Conservation (phyloP, 2,797 vertebrate genomes). For the Emys orbicularis region DNA sequence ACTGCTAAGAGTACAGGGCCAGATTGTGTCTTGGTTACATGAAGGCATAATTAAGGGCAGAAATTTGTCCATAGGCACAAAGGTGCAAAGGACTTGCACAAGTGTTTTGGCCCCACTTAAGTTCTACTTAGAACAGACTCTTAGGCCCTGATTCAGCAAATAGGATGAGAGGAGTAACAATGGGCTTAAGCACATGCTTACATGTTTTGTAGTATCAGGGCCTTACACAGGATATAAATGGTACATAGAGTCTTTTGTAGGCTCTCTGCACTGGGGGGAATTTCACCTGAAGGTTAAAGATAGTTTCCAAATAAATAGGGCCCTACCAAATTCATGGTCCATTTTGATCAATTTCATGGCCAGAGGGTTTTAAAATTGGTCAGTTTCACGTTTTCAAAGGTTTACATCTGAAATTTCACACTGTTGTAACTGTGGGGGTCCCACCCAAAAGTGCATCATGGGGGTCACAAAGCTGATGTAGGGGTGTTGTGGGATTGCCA, state of each 20-base stretch:
- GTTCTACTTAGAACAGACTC: background rate
- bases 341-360: no score
- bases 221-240: background rate
- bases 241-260: background rate
- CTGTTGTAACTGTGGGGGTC: no score
- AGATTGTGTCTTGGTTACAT: background rate
- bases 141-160: background rate
- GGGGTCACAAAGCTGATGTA: no score
- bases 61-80: background rate
- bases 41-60: background rate
- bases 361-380: no score
- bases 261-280: background rate
- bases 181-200: background rate
- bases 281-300: background rate
- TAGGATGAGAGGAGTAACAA: background rate
- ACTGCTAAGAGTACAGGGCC: background rate
- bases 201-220: background rate
- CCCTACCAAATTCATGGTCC: no score
- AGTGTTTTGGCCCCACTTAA: background rate
- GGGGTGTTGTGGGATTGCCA: no score
- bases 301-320: background rate
- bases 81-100: background rate
- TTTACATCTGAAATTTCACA: no score
- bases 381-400: no score
- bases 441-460: no score